Base-by-base conservation (phyloP, 2,113 vertebrate genomes). In the Oceanites oceanicus region DNA sequence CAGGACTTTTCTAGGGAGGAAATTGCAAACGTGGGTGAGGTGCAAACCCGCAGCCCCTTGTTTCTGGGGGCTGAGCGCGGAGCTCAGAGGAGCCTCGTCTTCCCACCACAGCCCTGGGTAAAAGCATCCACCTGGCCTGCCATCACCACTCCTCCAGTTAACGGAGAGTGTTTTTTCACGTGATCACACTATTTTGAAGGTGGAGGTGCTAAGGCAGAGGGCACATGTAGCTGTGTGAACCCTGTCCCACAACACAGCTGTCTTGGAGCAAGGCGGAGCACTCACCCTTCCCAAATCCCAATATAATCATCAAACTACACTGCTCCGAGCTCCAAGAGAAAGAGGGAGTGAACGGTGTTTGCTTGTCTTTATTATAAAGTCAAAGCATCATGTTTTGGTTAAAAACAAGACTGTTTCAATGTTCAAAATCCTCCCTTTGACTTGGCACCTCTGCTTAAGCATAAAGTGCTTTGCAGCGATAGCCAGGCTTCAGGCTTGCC, bases 391-490 rank as follows among this genome's bases (percentile, higher is more conserved):
- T 76, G 63, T 73, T 96, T 95, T 91, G 29, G 55, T 96, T 92
- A 96, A 92, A 92, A 83, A 34, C 47, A 92, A 93, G 70, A 42
- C 29, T 62, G 32, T 76, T 93, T 84, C 55, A 47, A 2, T 88
- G 83, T 79, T 93, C 40, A 95, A 83, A 94, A 76, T 74, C 70
- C 55, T 73, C 40, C 47, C 61, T 50, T 59, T 3, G 2, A 36
- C 85, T 78, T 95, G 94, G 88, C 74, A 70, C 45, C 50, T 92
- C 91, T 81, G 52, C 49, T 83, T 55, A 71, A 92, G 62, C 52
- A 61, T 62, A 4, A 83, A 92, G 61, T 61, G 27, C 68, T 94
- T 79, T 2, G 5, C 82, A 44, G 78, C 0, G 0, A 79, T 72
- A 80, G 81, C 82, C 81, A 30, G 58, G 61, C 44, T 89, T 81